These are phyloP conservation scores for Ramphastos sulfuratus DNA, from an alignment of 2,113 vertebrate genomes.

Conservation along the genomic window DNA sequence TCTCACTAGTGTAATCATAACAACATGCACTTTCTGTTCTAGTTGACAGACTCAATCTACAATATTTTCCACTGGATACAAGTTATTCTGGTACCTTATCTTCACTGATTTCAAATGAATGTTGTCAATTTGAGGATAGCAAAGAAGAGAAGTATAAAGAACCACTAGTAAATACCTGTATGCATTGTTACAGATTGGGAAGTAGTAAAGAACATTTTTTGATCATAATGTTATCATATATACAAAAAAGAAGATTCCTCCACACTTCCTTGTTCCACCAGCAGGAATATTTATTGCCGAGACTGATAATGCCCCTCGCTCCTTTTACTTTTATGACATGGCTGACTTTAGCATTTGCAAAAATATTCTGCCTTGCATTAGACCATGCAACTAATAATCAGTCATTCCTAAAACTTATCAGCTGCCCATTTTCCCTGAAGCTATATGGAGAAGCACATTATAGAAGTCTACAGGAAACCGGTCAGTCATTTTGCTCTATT, in stretches of 20 bases:
- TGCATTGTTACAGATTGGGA: background rate
- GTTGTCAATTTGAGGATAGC: background rate
- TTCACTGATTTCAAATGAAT: background rate
- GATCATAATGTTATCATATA: background rate
- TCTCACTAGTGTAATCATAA: background rate
- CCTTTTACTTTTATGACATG: background rate
- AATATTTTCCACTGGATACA: background rate
- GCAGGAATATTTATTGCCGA: background rate
- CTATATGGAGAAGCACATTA: background rate
- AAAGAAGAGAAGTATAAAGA: background rate
- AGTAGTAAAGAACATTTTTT: background rate
- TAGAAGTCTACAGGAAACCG: background rate
- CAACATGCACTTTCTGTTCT: background rate
- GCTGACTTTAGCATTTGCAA: background rate
- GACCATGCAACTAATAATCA: background rate
- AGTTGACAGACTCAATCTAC: background rate
- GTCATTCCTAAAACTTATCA: background rate
- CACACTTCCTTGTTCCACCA: background rate
- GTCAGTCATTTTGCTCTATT: background rate
- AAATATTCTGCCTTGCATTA: background rate
- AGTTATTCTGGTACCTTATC: background rate
- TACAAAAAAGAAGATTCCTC: background rate
- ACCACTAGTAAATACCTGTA: background rate
- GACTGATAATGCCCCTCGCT: background rate
- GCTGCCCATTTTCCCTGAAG: background rate